Conservation (phyloP, 2,888 invertebrate genomes). For the Endomychus coccineus region DNA sequence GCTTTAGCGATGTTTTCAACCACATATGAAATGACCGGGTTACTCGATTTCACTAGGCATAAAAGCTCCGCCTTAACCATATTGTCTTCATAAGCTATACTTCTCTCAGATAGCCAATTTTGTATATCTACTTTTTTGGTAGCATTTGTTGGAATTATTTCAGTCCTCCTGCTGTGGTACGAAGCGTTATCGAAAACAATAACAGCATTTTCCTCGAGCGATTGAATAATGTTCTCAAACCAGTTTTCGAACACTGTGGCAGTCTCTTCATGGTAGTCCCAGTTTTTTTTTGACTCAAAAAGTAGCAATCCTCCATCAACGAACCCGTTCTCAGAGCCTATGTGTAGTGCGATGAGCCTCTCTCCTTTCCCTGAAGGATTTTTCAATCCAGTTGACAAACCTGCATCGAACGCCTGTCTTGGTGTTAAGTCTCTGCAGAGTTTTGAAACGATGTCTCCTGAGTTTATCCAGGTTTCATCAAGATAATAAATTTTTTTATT, state of each 20-base stretch:
- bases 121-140: conserved; percentile 20
- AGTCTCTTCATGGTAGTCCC: conserved; percentile 18
- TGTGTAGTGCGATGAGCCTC: conserved; percentile 17
- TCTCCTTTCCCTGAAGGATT: conserved; percentile 15
- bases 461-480: too few relatives aligned
- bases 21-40: conserved; percentile 24
- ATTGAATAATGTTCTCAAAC: conserved; percentile 12
- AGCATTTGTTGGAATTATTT: conserved; percentile 16
- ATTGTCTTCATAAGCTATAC: conserved; percentile 22
- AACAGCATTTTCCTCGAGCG: conserved; percentile 16
- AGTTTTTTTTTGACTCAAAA: conserved; percentile 17
- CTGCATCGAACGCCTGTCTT: too few relatives aligned
- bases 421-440: too few relatives aligned
- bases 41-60: conserved; percentile 19
- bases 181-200: conserved; percentile 21
- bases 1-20: conserved; percentile 29
- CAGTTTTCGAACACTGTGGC: conserved; percentile 13
- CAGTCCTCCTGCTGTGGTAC: conserved; percentile 17
- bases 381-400: conserved; percentile 28
- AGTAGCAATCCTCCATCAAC: conserved; percentile 12
- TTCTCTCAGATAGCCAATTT: conserved; percentile 23
- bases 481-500: too few relatives aligned
- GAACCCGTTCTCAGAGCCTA: conserved; percentile 20
- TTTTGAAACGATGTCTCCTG: too few relatives aligned
- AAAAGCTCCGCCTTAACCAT: conserved; percentile 25